Evolutionary conservation across 2,888 invertebrate genomes (phyloP), one percentile per base, ranked within the genome.

Genomic region (Rhagonycha lutea): DNA sequence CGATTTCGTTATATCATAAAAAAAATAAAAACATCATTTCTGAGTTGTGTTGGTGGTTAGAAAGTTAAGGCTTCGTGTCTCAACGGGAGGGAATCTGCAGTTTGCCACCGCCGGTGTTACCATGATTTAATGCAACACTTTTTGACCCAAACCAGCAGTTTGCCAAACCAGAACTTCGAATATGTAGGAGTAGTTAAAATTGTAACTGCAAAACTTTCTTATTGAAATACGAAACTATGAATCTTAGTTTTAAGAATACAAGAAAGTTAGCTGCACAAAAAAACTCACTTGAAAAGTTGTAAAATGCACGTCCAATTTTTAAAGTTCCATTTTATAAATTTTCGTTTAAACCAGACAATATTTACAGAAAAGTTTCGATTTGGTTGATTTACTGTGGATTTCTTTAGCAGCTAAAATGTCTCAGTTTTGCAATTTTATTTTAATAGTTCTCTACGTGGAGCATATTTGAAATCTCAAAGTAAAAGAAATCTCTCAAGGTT

Each of bases 201-300:
- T 70, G 69, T 61, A 76, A 71, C 69, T 74, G 61, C 67, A 67
- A 74, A 74, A 74, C 72, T 77, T 76, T 47, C 73, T 76, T 76
- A 71, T 73, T 73, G 76, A 75, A 72, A 77, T 77, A 77, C 74
- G 74, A 77, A 69, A 69, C 72, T 23, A 18, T 24, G 26, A 65
- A 65, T 26, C 63, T 14, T 68, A 23, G 18, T 29, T 68, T 11
- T 69, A 32, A 70, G 67, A 69, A 47, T 72, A 69, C 24, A 28
- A 47, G 47, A 62, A 75, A 67, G 23, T 78, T 70, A 60, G 73
- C 32, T 70, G 72, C 69, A 72, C 78, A 76, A 74, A 72, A 32
- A 76, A 76, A 78, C 71, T 70, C 47, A 29, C 75, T 73, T 75
- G 76, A 76, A 78, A 78, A 78, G 72, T 78, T 78, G 76, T 67